A percentile compares a stretch with the other conserved stretches of the same genome.
Evolutionary conservation across 1,140 invertebrate species (phyloP).

Genomic region (Potamilus streckersoni): DNA sequence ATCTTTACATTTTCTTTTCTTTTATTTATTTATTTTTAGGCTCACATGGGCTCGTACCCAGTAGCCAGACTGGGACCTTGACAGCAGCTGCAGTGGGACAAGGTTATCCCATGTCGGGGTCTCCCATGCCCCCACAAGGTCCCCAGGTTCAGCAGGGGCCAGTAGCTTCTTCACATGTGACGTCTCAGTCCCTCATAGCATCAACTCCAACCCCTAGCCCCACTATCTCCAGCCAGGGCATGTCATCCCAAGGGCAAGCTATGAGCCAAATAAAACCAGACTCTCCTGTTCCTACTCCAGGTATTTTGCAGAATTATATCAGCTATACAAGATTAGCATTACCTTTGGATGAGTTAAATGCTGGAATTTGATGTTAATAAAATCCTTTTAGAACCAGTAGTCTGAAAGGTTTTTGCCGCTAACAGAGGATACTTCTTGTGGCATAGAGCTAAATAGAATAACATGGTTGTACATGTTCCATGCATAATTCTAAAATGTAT

Average conservation of each 20-base stretch:
- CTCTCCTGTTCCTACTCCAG: slow-evolving; percentile 5
- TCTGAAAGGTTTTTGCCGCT: too few relatives aligned
- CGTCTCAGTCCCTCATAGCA: slow-evolving; percentile 25
- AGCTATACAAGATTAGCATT: too few relatives aligned
- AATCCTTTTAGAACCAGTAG: too few relatives aligned
- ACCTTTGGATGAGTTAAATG: too few relatives aligned
- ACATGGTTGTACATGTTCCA: too few relatives aligned
- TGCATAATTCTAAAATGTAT: too few relatives aligned
- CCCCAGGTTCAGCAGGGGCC: slow-evolving; percentile 50
- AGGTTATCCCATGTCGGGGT: slow-evolving; percentile 54
- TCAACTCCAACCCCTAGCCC: slow-evolving; percentile 14
- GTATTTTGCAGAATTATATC: too few relatives aligned
- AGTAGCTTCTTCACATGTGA: slow-evolving; percentile 38
- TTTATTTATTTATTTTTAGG: slow-evolving; percentile 23
- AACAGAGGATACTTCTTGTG: too few relatives aligned
- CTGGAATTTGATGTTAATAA: too few relatives aligned
- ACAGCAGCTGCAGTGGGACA: slow-evolving; percentile 43
- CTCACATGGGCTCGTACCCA: slow-evolving; percentile 10
- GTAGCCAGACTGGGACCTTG: slow-evolving; percentile 34
- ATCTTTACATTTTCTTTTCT: background rate
- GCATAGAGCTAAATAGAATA: too few relatives aligned
- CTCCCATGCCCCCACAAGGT: slow-evolving; percentile 58
- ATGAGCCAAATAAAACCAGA: slow-evolving; percentile 9
- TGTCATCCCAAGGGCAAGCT: background rate
- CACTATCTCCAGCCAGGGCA: background rate